Evolutionary conservation across 2,888 invertebrate genomes (phyloP).

Genomic region (Aphidoletes aphidimyza): DNA sequence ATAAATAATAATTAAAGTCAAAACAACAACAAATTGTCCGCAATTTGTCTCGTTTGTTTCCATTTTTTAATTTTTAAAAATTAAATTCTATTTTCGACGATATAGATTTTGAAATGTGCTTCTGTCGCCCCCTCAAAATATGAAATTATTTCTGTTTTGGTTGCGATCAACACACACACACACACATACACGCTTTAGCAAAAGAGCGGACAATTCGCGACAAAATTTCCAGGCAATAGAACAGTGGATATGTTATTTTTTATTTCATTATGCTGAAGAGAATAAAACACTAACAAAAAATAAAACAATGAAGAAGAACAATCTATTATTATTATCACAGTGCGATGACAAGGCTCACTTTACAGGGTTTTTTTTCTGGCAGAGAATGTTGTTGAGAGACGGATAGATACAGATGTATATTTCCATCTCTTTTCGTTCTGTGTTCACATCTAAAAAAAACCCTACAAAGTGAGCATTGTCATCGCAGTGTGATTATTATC

Average conservation of each 20-base stretch:
- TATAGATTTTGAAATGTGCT: neutral
- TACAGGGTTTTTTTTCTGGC: too few species aligned
- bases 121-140: too few species aligned
- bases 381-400: too few species aligned
- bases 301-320: neutral
- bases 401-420: too few species aligned
- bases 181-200: too few species aligned
- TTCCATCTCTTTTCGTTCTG: too few species aligned
- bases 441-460: too few species aligned
- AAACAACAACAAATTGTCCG: too few species aligned
- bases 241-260: neutral
- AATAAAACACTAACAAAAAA: neutral
- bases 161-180: neutral
- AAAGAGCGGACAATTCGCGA: neutral
- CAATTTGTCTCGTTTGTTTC: neutral
- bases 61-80: neutral
- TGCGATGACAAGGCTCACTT: too few species aligned
- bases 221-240: neutral
- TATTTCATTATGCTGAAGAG: neutral
- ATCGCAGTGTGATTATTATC: neutral
- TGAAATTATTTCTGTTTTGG: too few species aligned
- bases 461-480: too few species aligned
- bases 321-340: slow-evolving; percentile 38
- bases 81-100: neutral
- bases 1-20: neutral